These are phyloP conservation scores for Vulpes vulpes DNA, from an alignment of 2,113 vertebrate genomes.

Conservation along the genomic window DNA sequence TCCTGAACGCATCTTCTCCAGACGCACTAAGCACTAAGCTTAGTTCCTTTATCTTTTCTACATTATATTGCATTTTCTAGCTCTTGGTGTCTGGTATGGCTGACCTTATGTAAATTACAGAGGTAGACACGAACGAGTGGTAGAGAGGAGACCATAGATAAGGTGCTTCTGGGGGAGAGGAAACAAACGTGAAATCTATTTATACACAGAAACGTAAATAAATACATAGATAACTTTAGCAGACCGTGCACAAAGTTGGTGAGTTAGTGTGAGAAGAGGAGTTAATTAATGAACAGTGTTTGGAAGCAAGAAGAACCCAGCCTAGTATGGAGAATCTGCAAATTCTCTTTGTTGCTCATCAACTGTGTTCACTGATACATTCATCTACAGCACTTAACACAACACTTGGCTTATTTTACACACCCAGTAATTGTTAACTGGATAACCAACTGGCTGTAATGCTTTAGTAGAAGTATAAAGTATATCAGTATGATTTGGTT, in stretches of 20 bases:
- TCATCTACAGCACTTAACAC: not conserved
- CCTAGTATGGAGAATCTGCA: not conserved
- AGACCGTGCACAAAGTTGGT: not conserved
- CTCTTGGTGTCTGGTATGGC: slow-evolving; percentile 42
- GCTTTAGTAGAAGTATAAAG: not conserved
- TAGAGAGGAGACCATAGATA: slow-evolving; percentile 12
- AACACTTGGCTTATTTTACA: not conserved
- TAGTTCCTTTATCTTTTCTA: slow-evolving; percentile 51
- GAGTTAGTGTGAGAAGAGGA: slow-evolving; percentile 6
- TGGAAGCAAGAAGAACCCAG: not conserved
- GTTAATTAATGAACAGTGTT: not conserved
- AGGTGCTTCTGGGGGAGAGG: not conserved
- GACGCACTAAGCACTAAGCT: slow-evolving; percentile 56
- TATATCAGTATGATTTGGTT: not conserved
- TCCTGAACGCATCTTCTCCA: slow-evolving; percentile 65
- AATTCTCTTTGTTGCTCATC: not conserved
- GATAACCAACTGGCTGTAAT: not conserved
- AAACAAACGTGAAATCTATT: slow-evolving; percentile 31
- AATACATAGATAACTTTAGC: not conserved
- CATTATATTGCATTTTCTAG: slow-evolving; percentile 57
- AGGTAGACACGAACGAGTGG: not conserved
- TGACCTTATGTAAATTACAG: slow-evolving; percentile 54
- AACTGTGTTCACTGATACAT: not conserved
- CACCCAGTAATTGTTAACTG: not conserved
- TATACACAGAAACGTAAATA: not conserved